Conservation (phyloP, 2,797 vertebrate species). For the Gallinago solitaria region DNA sequence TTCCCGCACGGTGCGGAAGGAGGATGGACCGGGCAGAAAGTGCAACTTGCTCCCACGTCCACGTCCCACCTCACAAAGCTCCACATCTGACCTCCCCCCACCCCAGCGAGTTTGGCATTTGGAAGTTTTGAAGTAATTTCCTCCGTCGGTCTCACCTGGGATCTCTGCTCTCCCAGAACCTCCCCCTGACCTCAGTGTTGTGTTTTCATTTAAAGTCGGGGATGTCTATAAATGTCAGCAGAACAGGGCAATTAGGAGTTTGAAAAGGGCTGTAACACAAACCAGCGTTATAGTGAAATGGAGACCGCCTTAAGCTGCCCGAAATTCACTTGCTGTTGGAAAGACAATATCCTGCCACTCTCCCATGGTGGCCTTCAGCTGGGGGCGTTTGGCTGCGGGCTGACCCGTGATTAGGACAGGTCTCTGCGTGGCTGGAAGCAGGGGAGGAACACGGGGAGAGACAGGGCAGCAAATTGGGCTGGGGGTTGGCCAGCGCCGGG, state of each 20-base stretch:
- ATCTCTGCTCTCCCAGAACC: conserved; percentile 80
- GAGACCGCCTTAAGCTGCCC: conserved; percentile 83
- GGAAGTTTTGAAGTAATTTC: conserved; percentile 80
- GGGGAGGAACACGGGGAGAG: conserved; percentile 75
- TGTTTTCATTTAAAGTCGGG: conserved; percentile 84
- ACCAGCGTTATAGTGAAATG: conserved; percentile 85
- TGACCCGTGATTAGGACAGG: conserved; percentile 83
- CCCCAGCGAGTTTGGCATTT: conserved; percentile 74
- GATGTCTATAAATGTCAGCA: conserved; percentile 86
- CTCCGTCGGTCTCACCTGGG: conserved; percentile 80
- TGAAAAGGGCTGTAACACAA: conserved; percentile 86
- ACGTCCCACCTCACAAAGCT: background rate
- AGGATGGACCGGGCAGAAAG: background rate
- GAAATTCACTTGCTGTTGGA: conserved; percentile 86
- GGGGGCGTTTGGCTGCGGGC: conserved; percentile 80
- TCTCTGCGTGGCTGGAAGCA: conserved; percentile 78
- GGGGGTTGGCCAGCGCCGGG: conserved; percentile 71
- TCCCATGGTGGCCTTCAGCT: conserved; percentile 85
- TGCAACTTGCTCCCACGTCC: background rate
- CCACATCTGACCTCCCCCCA: background rate
- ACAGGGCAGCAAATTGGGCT: conserved; percentile 79
- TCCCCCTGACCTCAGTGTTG: conserved; percentile 82
- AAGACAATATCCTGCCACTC: conserved; percentile 87
- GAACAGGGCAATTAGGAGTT: conserved; percentile 84
- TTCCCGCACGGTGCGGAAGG: fast-evolving